Evolutionary conservation across 2,888 invertebrate species (phyloP), one percentile per base, ranked within the genome.

Genomic region (Ichneumoninae sp.): DNA sequence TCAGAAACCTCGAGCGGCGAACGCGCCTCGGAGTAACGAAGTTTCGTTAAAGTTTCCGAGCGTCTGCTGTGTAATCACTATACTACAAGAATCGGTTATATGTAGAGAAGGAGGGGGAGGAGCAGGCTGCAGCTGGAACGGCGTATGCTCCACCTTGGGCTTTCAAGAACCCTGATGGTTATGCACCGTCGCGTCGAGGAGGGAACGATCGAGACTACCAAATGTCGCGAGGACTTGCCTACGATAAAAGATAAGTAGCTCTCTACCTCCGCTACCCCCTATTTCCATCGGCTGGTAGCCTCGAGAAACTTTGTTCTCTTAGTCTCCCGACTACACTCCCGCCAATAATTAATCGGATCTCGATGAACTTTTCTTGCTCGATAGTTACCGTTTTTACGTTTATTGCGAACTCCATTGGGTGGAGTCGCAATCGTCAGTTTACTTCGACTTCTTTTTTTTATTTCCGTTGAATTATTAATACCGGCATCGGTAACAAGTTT

Each of bases 201-300:
- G 84, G 84, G 84, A 85, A 85, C 82, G 76, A 85, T 85, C 84
- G 79, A 82, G 80, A 85, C 84, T 85, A 77, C 76, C 68, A 70
- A 85, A 87, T 86, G 83, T 87, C 82, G 82, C 80, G 76, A 65
- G 60, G 60, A 80, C 84, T 72, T 65, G 76, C 80, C 71, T 80
- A 70, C 82, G 82, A 86, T 84, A 84, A 86, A 86, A 86, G 86
- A 86, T 84, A 87, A 86, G 82, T 86, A 76, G 77, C 70, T 74
- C 72, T 50, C 70, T 66, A 16, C 57, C 50, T 44, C 13, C 36
- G 5, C 13, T 19, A 16, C 13, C 54, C 16, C 13, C 65, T 40
- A 30, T 19, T 33, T 66, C 60, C 33, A 60, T 60, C 13, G 74
- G n/a, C 68, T 16, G 16, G 54, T 54, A 54, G 22, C 54, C 19